Evolutionary conservation across 2,888 invertebrate species (phyloP), one percentile per base, ranked within the genome.

Genomic region (Alloplasta piceator): DNA sequence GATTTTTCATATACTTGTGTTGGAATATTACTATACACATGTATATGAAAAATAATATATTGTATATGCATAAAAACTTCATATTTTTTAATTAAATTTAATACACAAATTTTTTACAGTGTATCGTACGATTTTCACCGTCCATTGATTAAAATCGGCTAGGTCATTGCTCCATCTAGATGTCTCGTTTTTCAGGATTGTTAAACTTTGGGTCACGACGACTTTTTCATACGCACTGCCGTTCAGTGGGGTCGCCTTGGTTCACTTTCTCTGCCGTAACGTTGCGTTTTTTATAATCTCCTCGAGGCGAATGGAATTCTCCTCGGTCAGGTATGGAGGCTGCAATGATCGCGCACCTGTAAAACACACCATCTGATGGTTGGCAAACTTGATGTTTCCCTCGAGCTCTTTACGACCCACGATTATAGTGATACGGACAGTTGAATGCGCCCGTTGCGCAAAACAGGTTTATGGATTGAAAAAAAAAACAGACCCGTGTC

Each of bases 311-410:
- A 48, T 70, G 36, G 81, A 81, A 81, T 83, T 81, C 75, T 75
- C 81, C 63, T 72, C 50, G 75, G 64, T 75, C 75, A 83, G 46
- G 67, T 12, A 67, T 36, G 26, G 39, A 76, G 48, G 55, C 70
- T 55, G 74, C 64, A 80, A 79, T 48, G 61, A 70, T 61, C 41
- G 75, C 61, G 72, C 80, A 74, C 70, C 77, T 82, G 80, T 77
- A 66, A 68, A 75, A 64, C 46, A 2, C 12, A 46, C 67, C 64
- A 63, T 61, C 63, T 56, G 64, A 71, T 66, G 64, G 43, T 72
- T 76, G 60, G 46, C 48, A 5, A 70, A 70, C 74, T 26, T 72
- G 61, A 80, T 66, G 67, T 71, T 55, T 61, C 67, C 14, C 16
- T 56, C 66, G 46, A 76, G 56, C 43, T 64, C 52, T 12, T 39